A percentile compares a stretch with the other conserved stretches of the same genome.
phyloP scores from a whole-genome alignment of 2,113 vertebrate species.

The Sciurus niger region DNA sequence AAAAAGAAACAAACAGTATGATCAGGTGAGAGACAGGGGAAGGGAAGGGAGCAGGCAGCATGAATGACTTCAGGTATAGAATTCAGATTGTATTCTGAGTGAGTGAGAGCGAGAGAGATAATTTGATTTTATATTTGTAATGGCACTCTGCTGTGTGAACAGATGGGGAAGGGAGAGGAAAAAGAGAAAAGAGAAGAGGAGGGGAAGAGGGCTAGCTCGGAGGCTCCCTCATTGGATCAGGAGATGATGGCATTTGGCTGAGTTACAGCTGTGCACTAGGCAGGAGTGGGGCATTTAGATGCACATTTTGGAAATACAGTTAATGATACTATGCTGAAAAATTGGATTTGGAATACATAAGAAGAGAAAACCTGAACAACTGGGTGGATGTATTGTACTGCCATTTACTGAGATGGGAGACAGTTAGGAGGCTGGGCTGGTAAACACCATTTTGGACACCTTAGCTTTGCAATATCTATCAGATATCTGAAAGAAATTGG shows the following conservation, averaged over 20 bases:
- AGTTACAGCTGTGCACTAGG: not conserved
- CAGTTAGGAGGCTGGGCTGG: not conserved
- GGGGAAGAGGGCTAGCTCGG: not conserved
- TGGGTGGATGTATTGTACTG: not conserved
- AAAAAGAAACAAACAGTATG: not conserved
- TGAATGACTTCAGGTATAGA: not conserved
- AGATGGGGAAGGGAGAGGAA: not conserved
- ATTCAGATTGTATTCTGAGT: not conserved
- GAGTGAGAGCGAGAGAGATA: not conserved
- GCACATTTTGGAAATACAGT: not conserved
- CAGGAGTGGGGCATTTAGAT: not conserved
- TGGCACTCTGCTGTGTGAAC: not conserved
- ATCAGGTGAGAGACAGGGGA: not conserved
- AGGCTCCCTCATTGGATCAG: not conserved
- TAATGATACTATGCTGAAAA: not conserved
- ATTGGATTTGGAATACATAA: not conserved
- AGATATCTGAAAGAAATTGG: constrained; percentile 6
- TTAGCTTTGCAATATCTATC: constrained; percentile 40
- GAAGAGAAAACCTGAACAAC: not conserved
- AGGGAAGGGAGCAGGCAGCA: not conserved
- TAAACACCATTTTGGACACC: not conserved
- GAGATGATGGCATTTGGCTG: not conserved
- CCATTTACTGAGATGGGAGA: not conserved
- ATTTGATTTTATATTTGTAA: not conserved
- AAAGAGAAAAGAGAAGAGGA: not conserved